Conservation (phyloP, 1,140 invertebrate genomes). For the Theocolax elegans region DNA sequence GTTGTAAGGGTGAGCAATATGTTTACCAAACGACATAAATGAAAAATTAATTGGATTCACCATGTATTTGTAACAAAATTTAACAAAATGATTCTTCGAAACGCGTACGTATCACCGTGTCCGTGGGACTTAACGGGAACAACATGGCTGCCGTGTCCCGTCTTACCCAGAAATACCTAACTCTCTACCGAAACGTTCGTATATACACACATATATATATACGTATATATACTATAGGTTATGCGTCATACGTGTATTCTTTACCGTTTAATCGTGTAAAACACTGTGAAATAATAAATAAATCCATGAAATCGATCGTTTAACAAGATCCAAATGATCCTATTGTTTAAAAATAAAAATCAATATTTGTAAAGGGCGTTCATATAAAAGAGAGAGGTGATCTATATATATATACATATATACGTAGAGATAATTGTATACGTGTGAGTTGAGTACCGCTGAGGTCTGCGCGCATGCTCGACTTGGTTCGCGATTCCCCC, state of each 20-base stretch:
- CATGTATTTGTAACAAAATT: slow-evolving; percentile 2
- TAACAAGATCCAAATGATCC: background rate
- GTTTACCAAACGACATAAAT: no score
- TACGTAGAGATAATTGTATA: background rate
- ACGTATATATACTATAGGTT: no score
- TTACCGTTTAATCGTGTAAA: background rate
- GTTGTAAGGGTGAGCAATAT: no score
- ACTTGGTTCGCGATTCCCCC: slow-evolving; percentile 22
- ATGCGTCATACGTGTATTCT: no score
- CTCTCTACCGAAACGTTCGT: no score
- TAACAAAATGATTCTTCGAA: no score
- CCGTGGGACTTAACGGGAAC: slow-evolving; percentile 27
- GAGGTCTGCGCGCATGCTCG: slow-evolving; percentile 22
- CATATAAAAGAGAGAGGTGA: background rate
- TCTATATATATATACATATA: background rate
- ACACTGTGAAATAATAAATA: background rate
- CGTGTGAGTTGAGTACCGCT: slow-evolving; percentile 26
- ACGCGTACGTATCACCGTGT: no score
- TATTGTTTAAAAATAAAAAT: slow-evolving; percentile 33
- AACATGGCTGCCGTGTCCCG: slow-evolving; percentile 34
- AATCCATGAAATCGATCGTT: background rate
- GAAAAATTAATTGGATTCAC: no score
- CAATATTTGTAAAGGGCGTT: slow-evolving; percentile 24
- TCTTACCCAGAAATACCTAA: no score
- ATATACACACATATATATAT: no score